These are phyloP conservation scores for Muscicapa adusta DNA, from an alignment of 2,113 vertebrate species.

Conservation along the genomic window DNA sequence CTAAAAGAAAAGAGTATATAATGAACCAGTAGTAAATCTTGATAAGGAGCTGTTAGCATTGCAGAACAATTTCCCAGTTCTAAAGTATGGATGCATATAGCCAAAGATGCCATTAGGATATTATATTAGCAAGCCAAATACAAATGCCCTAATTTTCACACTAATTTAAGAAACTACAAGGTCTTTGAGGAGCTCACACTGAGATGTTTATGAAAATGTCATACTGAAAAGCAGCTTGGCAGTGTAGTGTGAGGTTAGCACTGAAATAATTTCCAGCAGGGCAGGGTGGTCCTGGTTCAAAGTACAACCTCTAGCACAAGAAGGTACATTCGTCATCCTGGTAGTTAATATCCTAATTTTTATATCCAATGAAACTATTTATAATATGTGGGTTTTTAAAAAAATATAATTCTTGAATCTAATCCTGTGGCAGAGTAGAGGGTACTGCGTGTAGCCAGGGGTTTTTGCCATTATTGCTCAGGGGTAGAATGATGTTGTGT, in stretches of 20 bases:
- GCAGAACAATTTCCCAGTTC: background rate
- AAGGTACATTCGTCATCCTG: background rate
- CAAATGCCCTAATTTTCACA: background rate
- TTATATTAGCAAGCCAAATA: background rate
- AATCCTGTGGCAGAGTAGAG: background rate
- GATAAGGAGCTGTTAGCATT: background rate
- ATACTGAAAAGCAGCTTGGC: background rate
- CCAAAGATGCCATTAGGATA: background rate
- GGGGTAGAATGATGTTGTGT: background rate
- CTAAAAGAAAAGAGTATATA: background rate
- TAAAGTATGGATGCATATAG: background rate
- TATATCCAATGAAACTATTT: background rate
- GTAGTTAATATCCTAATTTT: background rate
- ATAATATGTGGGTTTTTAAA: background rate
- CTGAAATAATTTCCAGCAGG: background rate
- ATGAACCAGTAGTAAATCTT: background rate
- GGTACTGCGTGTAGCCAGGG: no score
- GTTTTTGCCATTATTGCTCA: background rate
- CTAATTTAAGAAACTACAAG: background rate
- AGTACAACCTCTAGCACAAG: background rate
- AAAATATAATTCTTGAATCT: background rate
- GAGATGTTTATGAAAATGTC: background rate
- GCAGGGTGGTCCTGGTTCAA: background rate
- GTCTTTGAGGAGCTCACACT: background rate
- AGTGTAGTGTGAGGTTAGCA: background rate